Base-by-base conservation (phyloP, 1,140 invertebrate genomes). In the Drosophila sproati region DNA sequence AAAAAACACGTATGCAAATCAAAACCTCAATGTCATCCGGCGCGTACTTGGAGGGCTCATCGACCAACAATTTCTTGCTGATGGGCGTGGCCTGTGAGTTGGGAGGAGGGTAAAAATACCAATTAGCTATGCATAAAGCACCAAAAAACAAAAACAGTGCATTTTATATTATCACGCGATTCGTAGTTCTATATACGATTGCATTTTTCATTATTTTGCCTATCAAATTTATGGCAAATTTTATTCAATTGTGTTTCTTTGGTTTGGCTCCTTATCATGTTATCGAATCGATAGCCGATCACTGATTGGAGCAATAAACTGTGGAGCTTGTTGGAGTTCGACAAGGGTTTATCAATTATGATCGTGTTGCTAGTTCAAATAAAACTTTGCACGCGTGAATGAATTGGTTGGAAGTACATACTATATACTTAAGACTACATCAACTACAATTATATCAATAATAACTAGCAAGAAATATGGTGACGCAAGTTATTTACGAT, bases 21-120 rank as follows among this genome's bases (percentile, higher is more conserved):
- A 70, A 80, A 91, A 92, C 91, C 91, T 92, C 91, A 77, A 92
- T 92, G 64, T 92, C 91, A 86, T 92, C 91, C 77, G 88, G 76
- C 56, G 78, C 48, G 77, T 92, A 92, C 63, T 92, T 92, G 61
- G 81, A 67, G 68, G 78, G 68, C 75, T 92, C 88, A 73, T 92
- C 91, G 85, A 75, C 61, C 64, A 87, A 73, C 72, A 74, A 77
- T 82, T 89, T 82, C 48, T 75, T 76, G 66, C 71, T 89, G 68
- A 92, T 75, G 64, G 55, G 77, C 72, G 76, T 75, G 66, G 91
- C 91, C 91, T 92, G 83, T 70, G 64, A 73, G 52, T 59, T 63
- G 67, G 64, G 28, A 67, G 59, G 39, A 79, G 62, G 60, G 47
- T 66, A 63, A 68, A 77, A 76, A 71, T 31, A 66, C 71, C 59